Conservation (phyloP, 2,797 vertebrate genomes). For the Amniataba percoides region DNA sequence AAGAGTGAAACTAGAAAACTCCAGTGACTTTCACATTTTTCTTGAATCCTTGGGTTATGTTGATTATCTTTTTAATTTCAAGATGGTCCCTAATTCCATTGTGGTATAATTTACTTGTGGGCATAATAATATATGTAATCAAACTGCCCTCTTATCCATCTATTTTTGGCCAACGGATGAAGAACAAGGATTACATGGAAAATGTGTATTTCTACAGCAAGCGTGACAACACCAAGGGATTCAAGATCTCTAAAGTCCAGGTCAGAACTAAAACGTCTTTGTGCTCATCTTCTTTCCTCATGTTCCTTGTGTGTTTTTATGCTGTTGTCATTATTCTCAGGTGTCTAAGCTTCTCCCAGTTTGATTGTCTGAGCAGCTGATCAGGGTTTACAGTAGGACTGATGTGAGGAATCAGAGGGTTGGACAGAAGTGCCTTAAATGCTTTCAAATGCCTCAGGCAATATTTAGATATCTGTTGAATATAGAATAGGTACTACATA, state of each 20-base stretch:
- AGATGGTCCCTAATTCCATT: too few species aligned
- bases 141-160: too few species aligned
- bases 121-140: not conserved
- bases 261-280: conserved; percentile 19
- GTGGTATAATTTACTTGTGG: too few species aligned
- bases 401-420: conserved; percentile 16
- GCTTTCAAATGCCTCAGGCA: not conserved
- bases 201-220: conserved; percentile 22
- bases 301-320: not conserved
- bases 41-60: too few species aligned
- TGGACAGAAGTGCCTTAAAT: fast-evolving
- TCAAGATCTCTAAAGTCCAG: fast-evolving
- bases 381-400: conserved; percentile 86
- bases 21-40: too few species aligned
- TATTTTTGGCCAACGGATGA: too few species aligned
- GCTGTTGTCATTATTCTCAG: conserved; percentile 66
- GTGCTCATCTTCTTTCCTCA: not conserved
- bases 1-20: too few species aligned
- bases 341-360: conserved; percentile 88
- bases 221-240: fast-evolving
- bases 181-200: not conserved
- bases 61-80: too few species aligned
- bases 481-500: not conserved
- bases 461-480: not conserved
- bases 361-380: conserved; percentile 86